Evolutionary conservation across 2,113 vertebrate species (phyloP), one percentile per base, ranked within the genome.

Genomic region (Bubo blakistoni): DNA sequence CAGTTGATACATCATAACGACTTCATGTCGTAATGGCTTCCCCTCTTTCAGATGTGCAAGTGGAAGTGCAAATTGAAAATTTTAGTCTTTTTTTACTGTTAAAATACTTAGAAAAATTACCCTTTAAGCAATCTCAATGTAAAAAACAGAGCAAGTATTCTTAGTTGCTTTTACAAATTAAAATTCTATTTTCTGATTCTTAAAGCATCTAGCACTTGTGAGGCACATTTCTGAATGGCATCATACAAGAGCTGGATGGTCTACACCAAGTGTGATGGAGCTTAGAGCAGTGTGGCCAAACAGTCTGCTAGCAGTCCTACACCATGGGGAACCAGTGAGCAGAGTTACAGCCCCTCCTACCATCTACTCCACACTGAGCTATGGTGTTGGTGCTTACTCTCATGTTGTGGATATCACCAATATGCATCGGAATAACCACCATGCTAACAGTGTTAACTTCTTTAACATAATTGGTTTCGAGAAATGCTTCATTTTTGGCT

Each of bases 321-420:
- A 40, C 5, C 6, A 11, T 7, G 18, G 11, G 36, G 30, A 72
- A 52, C 2, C 9, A 59, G 44, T 42, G 13, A 54, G 7, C 10
- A 52, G 32, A 46, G 8, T 29, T 84, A 26, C 6, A 44, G 62
- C 13, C 10, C 6, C 6, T 44, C 38, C 58, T 36, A 12, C 11
- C 2, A 47, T 10, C 29, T 57, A 11, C 17, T 46, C 47, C 18
- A 21, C 12, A 8, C 8, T 40, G 26, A 54, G 30, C 30, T 74
- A 4, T 32, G n/a, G 10, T 42, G 13, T 59, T 0, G 3, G 11
- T 59, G 13, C 21, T 30, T 32, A 27, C 11, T 0, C 1, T 47
- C 27, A 26, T 5, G 9, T 20, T 79, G 55, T 59, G 55, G 20
- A 11, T 26, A 59, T 14, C 72, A 70, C 12, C 27, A 40, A 10